Base-by-base conservation (phyloP, 2,113 vertebrate genomes). In the Proterorhinus semilunaris region DNA sequence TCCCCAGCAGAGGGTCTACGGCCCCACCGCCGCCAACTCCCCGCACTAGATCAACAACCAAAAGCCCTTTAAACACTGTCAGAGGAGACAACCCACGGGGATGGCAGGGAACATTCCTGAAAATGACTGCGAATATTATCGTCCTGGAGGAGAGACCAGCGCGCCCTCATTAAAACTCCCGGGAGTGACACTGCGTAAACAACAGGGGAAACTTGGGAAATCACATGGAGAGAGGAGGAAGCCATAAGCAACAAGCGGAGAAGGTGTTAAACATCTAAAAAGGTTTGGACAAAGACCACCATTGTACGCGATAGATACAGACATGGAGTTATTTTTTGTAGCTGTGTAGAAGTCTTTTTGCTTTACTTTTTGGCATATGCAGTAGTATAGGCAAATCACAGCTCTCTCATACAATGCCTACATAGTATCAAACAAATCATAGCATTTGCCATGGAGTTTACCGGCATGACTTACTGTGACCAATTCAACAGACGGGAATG, bases 71-170 rank as follows among this genome's bases (percentile, higher is more conserved):
- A 62, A 8, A 42, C 53, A 48, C 48, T 58, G 36, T 55, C 53
- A 21, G 42, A 61, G 74, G 52, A 70, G 7, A 74, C 51, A 45
- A 73, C 53, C 47, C 62, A 48, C 46, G 4, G 48, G 21, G 45
- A 47, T 48, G 62, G 59, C 62, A 61, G 57, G 65, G 50, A 36
- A 71, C 71, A 82, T 78, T 77, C 85, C 85, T 66, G 59, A 72
- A 79, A 69, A 42, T 53, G 65, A 72, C 13, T 75, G 73, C 74
- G 80, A 74, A 86, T 77, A 72, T 54, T 70, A 79, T 69, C 49
- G 65, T 62, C 59, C 62, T 36, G 27, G 27, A 36, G 65, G 71
- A 66, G 73, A 74, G 71, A 72, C 49, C 58, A 8, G 63, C 52
- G 27, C 54, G n/a, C 54, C 66, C 65, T 76, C 69, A 72, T 81